A percentile compares a stretch with the other conserved stretches of the same genome.
phyloP scores from a whole-genome alignment of 2,797 vertebrate genomes.

The Etheostoma perlongum region DNA sequence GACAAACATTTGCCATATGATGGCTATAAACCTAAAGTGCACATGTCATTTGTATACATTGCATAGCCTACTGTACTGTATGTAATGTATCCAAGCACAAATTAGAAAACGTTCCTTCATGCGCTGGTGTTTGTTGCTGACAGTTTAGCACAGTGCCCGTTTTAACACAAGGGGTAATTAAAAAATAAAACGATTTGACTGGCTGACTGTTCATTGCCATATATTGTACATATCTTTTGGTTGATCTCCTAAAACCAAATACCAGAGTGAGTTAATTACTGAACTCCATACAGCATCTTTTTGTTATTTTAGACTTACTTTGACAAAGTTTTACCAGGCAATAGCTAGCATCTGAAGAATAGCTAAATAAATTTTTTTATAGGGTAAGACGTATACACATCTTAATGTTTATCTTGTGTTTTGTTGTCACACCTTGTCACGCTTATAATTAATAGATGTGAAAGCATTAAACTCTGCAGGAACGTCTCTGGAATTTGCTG shows the following conservation, averaged over 20 bases:
- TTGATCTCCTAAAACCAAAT: conserved; percentile 27
- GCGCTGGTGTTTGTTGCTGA: conserved; percentile 1
- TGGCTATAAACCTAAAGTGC: conserved; percentile 32
- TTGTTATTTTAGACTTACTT: conserved; percentile 10
- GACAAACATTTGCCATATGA: conserved; percentile 31
- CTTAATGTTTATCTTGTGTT: background rate
- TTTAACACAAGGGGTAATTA: background rate
- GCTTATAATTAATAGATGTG: conserved; percentile 1
- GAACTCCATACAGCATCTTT: conserved; percentile 2
- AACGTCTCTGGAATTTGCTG: conserved; percentile 2
- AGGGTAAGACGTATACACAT: background rate
- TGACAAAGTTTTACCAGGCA: background rate
- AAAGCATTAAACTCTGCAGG: conserved; percentile 9
- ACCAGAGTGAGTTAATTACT: conserved; percentile 15
- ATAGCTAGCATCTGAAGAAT: background rate
- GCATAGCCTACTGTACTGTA: background rate
- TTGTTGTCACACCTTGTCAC: conserved; percentile 8
- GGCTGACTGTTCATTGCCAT: conserved; percentile 2
- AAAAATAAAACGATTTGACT: background rate
- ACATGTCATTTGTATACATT: conserved; percentile 24
- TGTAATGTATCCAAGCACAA: conserved; percentile 49
- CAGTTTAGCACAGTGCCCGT: background rate
- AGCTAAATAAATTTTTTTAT: background rate
- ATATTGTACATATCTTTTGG: conserved; percentile 5
- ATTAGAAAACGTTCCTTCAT: conserved; percentile 7